Conservation (phyloP, 1,140 invertebrate genomes). For the Platyscapa corneri region DNA sequence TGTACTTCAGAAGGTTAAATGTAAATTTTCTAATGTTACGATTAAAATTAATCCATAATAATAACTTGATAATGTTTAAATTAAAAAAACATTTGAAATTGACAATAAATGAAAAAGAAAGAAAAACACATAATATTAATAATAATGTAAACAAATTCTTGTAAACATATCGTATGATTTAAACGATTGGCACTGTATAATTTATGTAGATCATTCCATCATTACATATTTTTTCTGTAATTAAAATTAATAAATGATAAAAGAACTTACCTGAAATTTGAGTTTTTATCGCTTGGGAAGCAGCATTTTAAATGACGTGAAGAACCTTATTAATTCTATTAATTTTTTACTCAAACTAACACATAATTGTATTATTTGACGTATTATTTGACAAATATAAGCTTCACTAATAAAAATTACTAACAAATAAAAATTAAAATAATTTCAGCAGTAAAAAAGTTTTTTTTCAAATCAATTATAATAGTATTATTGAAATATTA, state of each 20-base stretch:
- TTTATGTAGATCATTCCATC: not conserved
- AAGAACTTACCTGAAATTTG: not conserved
- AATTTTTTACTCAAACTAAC: not conserved
- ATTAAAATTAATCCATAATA: not conserved
- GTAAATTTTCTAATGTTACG: not conserved
- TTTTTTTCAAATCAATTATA: too few species aligned
- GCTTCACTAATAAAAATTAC: not conserved
- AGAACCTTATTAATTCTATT: not conserved
- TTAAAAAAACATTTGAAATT: not conserved
- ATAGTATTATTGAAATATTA: too few species aligned
- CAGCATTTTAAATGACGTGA: not conserved
- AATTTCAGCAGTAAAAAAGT: too few species aligned
- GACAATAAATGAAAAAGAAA: slow-evolving; percentile 25
- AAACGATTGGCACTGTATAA: not conserved
- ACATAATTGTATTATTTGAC: not conserved
- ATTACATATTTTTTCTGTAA: slow-evolving; percentile 16
- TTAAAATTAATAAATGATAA: slow-evolving; percentile 24
- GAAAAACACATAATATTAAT: not conserved
- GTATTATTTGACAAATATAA: not conserved
- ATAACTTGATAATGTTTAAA: slow-evolving; percentile 9
- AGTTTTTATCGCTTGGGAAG: not conserved
- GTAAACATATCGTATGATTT: not conserved
- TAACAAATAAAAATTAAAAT: not conserved
- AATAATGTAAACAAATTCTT: not conserved
- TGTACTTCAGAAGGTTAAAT: not conserved